These are phyloP conservation scores for Drosophila arawakana DNA, from an alignment of 1,140 invertebrate species.

Conservation along the genomic window DNA sequence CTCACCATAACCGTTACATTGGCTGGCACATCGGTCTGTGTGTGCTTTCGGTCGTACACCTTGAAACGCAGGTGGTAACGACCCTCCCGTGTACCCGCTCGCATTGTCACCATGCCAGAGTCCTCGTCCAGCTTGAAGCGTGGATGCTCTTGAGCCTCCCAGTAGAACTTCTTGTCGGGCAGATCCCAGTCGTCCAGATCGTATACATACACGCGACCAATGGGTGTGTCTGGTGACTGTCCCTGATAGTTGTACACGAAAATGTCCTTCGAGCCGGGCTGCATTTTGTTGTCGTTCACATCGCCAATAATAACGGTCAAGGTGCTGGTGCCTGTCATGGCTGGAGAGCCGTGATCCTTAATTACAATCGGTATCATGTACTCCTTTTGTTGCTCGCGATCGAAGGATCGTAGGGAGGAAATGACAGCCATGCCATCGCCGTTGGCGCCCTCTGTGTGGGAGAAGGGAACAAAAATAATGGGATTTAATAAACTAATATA, in stretches of 20 bases:
- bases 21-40: constrained; percentile 95
- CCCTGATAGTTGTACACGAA: constrained; percentile 98
- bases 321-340: constrained; percentile 97
- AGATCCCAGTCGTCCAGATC: constrained; percentile 99
- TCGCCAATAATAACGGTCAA: constrained; percentile 98
- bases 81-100: constrained; percentile 94
- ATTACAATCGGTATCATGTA: constrained; percentile 97
- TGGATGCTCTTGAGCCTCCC: constrained; percentile 92
- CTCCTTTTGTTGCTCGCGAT: constrained; percentile 97
- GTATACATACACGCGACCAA: constrained; percentile 97
- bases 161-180: constrained; percentile 98
- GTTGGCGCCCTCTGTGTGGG: constrained; percentile 93
- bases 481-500: background rate
- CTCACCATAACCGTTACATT: constrained; percentile 97
- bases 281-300: constrained; percentile 98
- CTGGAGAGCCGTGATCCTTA: constrained; percentile 94
- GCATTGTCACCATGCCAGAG: constrained; percentile 98
- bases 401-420: constrained; percentile 95
- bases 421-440: constrained; percentile 98
- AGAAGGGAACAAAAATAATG: no score
- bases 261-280: constrained; percentile 97
- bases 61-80: constrained; percentile 94
- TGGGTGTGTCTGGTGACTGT: constrained; percentile 95
- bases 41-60: constrained; percentile 97
- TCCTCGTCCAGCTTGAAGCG: constrained; percentile 95